phyloP scores from a whole-genome alignment of 2,797 vertebrate species.

The Cephalopachus bancanus region DNA sequence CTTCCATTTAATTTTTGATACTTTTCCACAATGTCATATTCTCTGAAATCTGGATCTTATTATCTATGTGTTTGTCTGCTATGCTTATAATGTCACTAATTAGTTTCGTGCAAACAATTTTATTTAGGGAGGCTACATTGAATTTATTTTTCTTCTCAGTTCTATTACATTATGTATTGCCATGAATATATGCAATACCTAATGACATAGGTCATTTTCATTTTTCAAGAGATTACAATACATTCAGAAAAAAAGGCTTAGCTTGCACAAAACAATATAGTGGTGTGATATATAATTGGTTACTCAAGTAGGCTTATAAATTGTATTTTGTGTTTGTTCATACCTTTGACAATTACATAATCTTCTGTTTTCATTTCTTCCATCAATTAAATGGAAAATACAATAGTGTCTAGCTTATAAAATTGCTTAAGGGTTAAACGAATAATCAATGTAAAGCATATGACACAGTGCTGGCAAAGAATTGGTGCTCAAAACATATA shows the following conservation, averaged over 20 bases:
- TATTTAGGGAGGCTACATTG: neutral
- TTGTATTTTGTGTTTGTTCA: neutral
- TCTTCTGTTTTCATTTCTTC: neutral
- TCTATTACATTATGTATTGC: neutral
- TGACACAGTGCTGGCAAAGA: neutral
- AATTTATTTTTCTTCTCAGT: neutral
- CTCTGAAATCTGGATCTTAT: neutral
- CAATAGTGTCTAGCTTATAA: neutral
- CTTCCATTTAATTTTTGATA: neutral
- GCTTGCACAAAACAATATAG: slow-evolving; percentile 2
- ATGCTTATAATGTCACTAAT: neutral
- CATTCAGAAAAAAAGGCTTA: neutral
- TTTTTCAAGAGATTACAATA: neutral
- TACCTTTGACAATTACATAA: neutral
- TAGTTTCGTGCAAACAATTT: neutral
- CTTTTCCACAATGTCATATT: neutral
- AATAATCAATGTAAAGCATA: neutral
- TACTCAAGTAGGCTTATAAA: neutral
- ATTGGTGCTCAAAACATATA: neutral
- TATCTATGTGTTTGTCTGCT: neutral
- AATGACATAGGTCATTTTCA: neutral
- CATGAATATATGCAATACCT: neutral
- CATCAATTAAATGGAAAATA: neutral
- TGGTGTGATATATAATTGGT: neutral
- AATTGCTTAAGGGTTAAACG: neutral